Base-by-base conservation (phyloP, 2,113 vertebrate species). In the Mus pahari region DNA sequence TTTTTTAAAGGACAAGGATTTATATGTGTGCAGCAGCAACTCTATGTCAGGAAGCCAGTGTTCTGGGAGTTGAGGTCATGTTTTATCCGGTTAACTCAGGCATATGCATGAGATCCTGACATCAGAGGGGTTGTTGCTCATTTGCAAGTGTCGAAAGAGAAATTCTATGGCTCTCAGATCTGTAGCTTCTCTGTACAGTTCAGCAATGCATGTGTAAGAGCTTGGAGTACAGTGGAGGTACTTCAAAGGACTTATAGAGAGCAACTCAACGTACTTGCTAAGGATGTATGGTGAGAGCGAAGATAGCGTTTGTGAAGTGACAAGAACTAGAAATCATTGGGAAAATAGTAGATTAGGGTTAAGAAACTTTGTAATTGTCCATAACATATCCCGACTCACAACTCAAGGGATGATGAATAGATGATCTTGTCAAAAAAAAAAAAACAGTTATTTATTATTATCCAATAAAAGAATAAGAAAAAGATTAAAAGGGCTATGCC, bases 391-490 rank as follows among this genome's bases (percentile, higher is more conserved):
- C 68, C 14, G 10, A 86, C 1, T 39, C 53, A 48, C 5, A 24
- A 33, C 45, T 68, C 62, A 78, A 58, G 81, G n/a, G 11, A 78
- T 45, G 82, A 24, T 93, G 45, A 93, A 39, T 73, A 82, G 19
- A 55, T 89, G 26, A 55, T 86, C 33, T 68, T 93, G 53, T 60
- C 84, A 24, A 92, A 55, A 16, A 89, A 24, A 92, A 55, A 16
- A 89, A 62, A n/a, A n/a, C n/a, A 68, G 64, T 31, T 68, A 71
- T 28, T 71, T 89, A 64, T 91, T 83, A 66, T 79, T 64, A 71
- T 19, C 84, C 31, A 60, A 58, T 64, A 53, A 74, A 74, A 84
- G n/a, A 79, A 81, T 77, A 91, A 89, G 82, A 53, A 71, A 94
- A 94, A 20, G 3, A n/a, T 70, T 50, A 20, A 95, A 82, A 26